Base-by-base conservation (phyloP, 2,888 invertebrate genomes). In the Imbricaverruca yamaguchii region DNA sequence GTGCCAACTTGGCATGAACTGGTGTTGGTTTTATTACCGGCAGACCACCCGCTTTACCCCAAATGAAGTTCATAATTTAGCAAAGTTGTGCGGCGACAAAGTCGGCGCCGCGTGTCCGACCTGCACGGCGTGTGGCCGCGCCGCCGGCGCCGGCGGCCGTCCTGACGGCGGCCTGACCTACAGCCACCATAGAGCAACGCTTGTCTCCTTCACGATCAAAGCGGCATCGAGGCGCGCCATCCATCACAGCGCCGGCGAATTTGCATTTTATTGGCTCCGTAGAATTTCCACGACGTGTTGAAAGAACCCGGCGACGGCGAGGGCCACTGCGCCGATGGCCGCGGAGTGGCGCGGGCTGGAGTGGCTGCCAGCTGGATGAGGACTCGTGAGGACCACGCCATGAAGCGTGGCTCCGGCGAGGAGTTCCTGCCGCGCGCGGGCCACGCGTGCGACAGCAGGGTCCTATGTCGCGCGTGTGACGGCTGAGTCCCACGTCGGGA, bases 61-160 rank as follows among this genome's bases (percentile, higher is more conserved):
- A 74, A 74, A 74, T 74, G 74, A 74, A 74, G 74, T 74, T 74
- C 39, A 74, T 74, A 74, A 74, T 74, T 74, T 74, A 74, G 53
- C 74, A 39, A 74, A 74, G 74, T 74, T 74, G 74, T 18, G 53
- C 25, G 53, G 74, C 53, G 74, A 21, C 74, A 53, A 53, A 74
- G 74, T 74, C 74, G 74, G 21, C 23, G 23, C 10, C 15, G 23
- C 10, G 23, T 23, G 65, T 67, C 65, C 39, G 39, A 39, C 39
- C 39, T 39, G 39, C 39, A 39, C 39, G 39, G 39, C 4, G 39
- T n/a, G 12, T 13, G 25, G 25, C 67, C 25, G 25, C 25, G 25
- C n/a, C 25, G 67, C 25, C 25, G n/a, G 12, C 25, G 4, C 25
- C 67, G 10, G 25, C 67, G 25, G n/a, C n/a, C 13, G 25, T 10